These are phyloP conservation scores for Cerceris ruficornis DNA, from an alignment of 2,888 invertebrate species.

Conservation along the genomic window DNA sequence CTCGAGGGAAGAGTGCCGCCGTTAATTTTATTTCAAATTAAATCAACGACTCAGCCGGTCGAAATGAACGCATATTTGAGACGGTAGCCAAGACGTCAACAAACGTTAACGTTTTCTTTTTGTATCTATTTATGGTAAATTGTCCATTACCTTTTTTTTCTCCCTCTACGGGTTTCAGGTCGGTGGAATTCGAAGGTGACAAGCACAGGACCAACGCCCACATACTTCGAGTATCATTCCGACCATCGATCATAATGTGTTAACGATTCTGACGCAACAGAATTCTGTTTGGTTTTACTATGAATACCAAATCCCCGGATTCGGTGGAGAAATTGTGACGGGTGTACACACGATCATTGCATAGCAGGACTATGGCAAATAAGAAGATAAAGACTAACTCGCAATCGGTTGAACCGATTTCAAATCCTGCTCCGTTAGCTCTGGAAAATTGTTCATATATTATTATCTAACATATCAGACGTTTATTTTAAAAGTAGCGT, in stretches of 20 bases:
- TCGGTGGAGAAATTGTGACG: neutral
- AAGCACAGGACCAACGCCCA: constrained; percentile 67
- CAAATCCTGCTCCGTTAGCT: too few relatives aligned
- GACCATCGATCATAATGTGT: constrained; percentile 60
- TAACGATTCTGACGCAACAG: constrained; percentile 61
- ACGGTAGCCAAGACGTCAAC: too few relatives aligned
- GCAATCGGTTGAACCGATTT: too few relatives aligned
- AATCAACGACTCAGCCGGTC: too few relatives aligned
- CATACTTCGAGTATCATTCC: constrained; percentile 63
- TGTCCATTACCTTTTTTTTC: constrained; percentile 5
- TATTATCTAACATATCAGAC: too few relatives aligned
- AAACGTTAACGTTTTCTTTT: neutral
- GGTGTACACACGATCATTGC: neutral
- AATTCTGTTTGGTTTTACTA: constrained; percentile 28
- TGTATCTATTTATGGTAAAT: constrained; percentile 19
- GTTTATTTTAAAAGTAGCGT: too few relatives aligned
- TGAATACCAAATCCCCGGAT: constrained; percentile 3
- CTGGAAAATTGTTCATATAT: too few relatives aligned
- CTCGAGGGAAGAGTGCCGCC: too few relatives aligned
- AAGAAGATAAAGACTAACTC: too few relatives aligned
- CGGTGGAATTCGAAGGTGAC: constrained; percentile 65
- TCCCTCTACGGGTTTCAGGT: constrained; percentile 29
- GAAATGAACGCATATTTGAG: too few relatives aligned
- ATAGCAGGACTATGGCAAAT: too few relatives aligned
- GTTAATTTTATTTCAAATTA: too few relatives aligned